A percentile compares a stretch with the other conserved stretches of the same genome.
phyloP scores from a whole-genome alignment of 2,797 vertebrate genomes.

The Manis pentadactyla region DNA sequence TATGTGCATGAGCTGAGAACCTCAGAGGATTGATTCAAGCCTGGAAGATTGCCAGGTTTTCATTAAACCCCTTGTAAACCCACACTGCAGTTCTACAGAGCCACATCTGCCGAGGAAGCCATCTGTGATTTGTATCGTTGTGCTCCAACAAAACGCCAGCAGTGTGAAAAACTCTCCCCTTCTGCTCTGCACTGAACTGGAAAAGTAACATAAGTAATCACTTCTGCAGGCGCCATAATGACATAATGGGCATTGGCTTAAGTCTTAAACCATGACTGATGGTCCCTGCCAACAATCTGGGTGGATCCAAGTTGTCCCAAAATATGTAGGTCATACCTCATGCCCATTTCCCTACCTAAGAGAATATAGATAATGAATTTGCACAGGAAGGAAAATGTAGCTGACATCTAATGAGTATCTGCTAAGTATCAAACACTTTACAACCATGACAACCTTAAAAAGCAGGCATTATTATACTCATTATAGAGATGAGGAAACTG shows the following conservation, averaged over 20 bases:
- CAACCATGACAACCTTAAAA: not conserved
- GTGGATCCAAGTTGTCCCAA: conserved; percentile 84
- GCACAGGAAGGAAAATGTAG: not conserved
- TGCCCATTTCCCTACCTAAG: not conserved
- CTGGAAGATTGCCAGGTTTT: conserved; percentile 87
- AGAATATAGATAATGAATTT: conserved; percentile 5
- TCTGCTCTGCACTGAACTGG: conserved; percentile 88
- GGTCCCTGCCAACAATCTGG: conserved; percentile 83
- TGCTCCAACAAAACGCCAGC: conserved; percentile 90
- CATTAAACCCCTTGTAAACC: conserved; percentile 90
- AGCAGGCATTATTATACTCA: not conserved
- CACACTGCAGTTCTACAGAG: conserved; percentile 82
- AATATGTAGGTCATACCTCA: conserved; percentile 67
- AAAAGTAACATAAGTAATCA: conserved; percentile 90
- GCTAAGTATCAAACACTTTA: not conserved
- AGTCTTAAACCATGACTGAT: conserved; percentile 71
- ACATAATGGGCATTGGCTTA: conserved; percentile 88
- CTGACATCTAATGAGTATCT: not conserved
- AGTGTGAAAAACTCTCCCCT: conserved; percentile 88
- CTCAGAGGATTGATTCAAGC: conserved; percentile 83
- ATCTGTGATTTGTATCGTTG: conserved; percentile 87
- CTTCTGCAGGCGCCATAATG: conserved; percentile 89
- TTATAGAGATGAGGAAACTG: not conserved
- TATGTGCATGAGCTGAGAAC: conserved; percentile 81
- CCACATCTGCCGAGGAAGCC: conserved; percentile 89